Conservation (phyloP, 2,888 invertebrate species). For the Acanthopleura granulata region DNA sequence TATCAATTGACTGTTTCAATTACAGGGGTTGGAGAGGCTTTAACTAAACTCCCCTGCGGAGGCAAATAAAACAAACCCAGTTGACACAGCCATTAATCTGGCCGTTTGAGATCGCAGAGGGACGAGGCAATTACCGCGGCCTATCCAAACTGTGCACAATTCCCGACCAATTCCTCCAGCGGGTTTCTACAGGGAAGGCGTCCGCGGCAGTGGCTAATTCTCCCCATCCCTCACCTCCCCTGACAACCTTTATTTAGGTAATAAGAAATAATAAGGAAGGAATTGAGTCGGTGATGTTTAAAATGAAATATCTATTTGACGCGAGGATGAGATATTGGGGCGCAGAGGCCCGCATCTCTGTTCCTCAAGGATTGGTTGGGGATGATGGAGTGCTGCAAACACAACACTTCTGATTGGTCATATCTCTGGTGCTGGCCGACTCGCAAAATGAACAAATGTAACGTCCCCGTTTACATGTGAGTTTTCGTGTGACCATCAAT, state of each 20-base stretch:
- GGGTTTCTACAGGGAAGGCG: not conserved
- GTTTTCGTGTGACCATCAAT: not conserved
- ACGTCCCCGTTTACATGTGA: not conserved
- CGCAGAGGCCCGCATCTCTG: not conserved
- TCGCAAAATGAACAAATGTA: conserved; percentile 12
- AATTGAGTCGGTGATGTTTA: conserved; percentile 5
- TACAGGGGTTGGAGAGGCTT: not conserved
- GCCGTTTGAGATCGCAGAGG: not conserved
- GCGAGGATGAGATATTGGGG: not conserved
- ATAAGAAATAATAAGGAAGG: conserved; percentile 16
- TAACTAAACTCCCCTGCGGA: not conserved
- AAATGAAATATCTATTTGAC: conserved; percentile 10
- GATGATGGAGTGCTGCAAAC: too few relatives aligned
- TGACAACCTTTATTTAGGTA: not conserved
- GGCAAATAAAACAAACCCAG: not conserved
- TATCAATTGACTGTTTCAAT: conserved; percentile 15
- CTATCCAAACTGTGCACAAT: not conserved
- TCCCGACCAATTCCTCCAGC: conserved; percentile 6
- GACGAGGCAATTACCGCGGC: not conserved
- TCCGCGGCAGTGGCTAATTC: not conserved
- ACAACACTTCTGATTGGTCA: too few relatives aligned
- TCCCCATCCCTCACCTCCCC: not conserved
- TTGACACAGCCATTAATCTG: conserved; percentile 13
- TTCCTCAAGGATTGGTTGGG: too few relatives aligned
- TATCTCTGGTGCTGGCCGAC: not conserved